Evolutionary conservation across 2,797 vertebrate species (phyloP).

Genomic region (Cirrhinus mrigala): DNA sequence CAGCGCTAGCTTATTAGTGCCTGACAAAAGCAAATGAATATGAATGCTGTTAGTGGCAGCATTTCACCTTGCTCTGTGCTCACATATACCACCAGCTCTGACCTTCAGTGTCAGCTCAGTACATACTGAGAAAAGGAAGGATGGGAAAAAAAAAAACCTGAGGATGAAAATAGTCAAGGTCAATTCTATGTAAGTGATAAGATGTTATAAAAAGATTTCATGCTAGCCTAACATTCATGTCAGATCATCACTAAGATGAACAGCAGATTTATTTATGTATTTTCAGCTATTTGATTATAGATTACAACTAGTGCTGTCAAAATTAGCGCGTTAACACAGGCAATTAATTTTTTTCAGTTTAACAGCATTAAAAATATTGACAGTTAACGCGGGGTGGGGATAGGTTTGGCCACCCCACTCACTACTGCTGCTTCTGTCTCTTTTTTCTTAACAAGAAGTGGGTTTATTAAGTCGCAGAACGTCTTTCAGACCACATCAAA

Average conservation of each 20-base stretch:
- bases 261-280: not conserved
- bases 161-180: conserved; percentile 19
- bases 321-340: too few relatives aligned
- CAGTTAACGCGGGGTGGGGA: too few relatives aligned
- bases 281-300: not conserved
- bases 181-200: not conserved
- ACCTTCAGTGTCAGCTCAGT: conserved; percentile 43
- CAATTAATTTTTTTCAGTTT: too few relatives aligned
- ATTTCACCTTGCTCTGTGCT: conserved; percentile 28
- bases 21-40: conserved; percentile 61
- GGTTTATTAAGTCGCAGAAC: too few relatives aligned
- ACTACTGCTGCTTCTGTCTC: too few relatives aligned
- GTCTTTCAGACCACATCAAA: too few relatives aligned
- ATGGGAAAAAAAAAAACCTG: not conserved
- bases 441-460: too few relatives aligned
- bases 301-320: not conserved
- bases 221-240: not conserved
- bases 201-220: not conserved
- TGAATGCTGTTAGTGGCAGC: conserved; percentile 46
- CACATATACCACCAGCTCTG: conserved; percentile 23
- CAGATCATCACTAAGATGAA: not conserved
- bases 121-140: conserved; percentile 8
- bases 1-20: conserved; percentile 56
- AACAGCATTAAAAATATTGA: not conserved
- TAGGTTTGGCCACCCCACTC: too few relatives aligned